A percentile compares a stretch with the other conserved stretches of the same genome.
Evolutionary conservation across 2,888 invertebrate genomes (phyloP).

Genomic region (Mimas tiliae): DNA sequence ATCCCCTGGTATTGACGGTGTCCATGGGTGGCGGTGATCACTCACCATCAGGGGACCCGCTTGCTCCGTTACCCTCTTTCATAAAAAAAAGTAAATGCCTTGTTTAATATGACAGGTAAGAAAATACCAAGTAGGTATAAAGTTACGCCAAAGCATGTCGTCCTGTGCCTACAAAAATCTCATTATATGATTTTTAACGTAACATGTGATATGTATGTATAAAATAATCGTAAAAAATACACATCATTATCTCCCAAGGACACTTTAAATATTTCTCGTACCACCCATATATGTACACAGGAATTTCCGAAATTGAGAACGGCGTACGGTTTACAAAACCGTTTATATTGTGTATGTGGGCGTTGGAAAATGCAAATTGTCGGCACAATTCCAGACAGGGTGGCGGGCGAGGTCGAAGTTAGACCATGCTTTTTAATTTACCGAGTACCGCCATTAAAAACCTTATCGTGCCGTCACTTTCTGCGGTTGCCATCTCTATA

Average conservation of each 20-base stretch:
- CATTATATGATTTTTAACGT: neutral
- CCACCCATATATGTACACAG: neutral
- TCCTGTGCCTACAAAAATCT: neutral
- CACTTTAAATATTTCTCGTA: constrained; percentile 3
- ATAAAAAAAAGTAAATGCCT: too few species aligned
- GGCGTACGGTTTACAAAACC: constrained; percentile 34
- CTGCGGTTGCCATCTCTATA: neutral
- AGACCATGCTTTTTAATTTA: constrained; percentile 72
- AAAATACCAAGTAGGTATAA: neutral
- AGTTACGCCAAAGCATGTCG: neutral
- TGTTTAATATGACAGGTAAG: neutral
- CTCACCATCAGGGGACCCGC: too few species aligned
- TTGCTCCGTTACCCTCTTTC: too few species aligned
- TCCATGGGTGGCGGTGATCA: too few species aligned
- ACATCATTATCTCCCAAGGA: constrained; percentile 3
- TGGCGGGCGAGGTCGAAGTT: constrained; percentile 51
- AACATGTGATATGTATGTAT: neutral
- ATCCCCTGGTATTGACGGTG: too few species aligned
- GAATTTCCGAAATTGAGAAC: constrained; percentile 22
- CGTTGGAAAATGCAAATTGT: constrained; percentile 62
- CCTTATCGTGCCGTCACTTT: constrained; percentile 64
- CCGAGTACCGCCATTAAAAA: constrained; percentile 66
- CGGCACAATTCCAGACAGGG: constrained; percentile 51
- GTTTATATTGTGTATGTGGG: constrained; percentile 45
- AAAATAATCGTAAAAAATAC: neutral